These are phyloP conservation scores for Hybognathus amarus DNA, from an alignment of 2,797 vertebrate species.

Conservation along the genomic window DNA sequence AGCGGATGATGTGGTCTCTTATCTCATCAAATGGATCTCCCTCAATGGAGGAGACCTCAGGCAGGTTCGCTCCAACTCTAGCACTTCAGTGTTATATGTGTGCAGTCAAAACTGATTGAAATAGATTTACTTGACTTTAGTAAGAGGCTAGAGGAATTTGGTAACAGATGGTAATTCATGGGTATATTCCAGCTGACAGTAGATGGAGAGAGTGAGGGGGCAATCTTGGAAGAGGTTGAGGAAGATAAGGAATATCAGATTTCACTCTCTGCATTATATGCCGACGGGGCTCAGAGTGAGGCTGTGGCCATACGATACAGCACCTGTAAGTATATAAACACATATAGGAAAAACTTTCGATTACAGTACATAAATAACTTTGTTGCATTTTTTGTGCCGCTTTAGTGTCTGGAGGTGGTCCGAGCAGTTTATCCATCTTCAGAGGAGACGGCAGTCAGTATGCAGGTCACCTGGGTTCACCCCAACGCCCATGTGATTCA, in stretches of 20 bases:
- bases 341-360: neutral
- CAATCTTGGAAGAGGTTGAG: constrained; percentile 83
- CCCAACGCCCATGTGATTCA: constrained; percentile 84
- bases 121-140: neutral
- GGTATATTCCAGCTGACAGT: constrained; percentile 79
- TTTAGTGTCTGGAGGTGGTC: constrained; percentile 83
- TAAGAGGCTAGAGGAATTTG: neutral
- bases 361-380: neutral
- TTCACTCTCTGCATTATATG: constrained; percentile 89
- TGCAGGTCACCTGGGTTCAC: constrained; percentile 85
- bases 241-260: constrained; percentile 89
- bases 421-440: constrained; percentile 80
- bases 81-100: neutral
- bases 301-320: constrained; percentile 85
- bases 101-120: neutral
- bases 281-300: constrained; percentile 89
- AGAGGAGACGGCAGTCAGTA: constrained; percentile 83
- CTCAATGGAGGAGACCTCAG: constrained; percentile 84
- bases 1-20: constrained; percentile 85
- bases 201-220: constrained; percentile 78
- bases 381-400: neutral
- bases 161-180: constrained; percentile 1
- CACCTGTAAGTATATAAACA: constrained; percentile 81
- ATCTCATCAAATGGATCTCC: constrained; percentile 93
- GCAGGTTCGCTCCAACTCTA: constrained; percentile 79